These are phyloP conservation scores for Zosterops lateralis DNA, from an alignment of 2,113 vertebrate genomes.

Conservation along the genomic window DNA sequence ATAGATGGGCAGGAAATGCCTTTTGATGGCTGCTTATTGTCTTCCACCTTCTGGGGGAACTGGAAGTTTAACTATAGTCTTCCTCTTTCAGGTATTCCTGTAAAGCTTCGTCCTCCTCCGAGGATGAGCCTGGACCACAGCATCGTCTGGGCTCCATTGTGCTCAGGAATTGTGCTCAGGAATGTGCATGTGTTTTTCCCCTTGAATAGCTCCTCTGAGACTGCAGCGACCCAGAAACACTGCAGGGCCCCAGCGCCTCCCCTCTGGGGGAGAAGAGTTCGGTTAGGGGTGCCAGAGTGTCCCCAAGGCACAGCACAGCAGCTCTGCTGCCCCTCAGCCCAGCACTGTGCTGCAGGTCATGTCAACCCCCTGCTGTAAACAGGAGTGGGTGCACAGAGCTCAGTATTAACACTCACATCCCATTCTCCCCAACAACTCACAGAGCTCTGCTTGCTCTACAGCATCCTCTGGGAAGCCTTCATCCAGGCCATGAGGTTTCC, in stretches of 20 bases:
- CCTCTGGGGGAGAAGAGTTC: not conserved
- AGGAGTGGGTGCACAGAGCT: not conserved
- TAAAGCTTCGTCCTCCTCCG: not conserved
- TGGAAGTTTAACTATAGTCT: constrained; percentile 55
- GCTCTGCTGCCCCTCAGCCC: not conserved
- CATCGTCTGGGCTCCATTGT: not conserved
- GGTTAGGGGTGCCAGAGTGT: not conserved
- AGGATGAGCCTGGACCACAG: constrained; percentile 50
- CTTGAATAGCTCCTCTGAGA: constrained; percentile 33
- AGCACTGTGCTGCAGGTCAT: not conserved
- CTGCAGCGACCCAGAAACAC: not conserved
- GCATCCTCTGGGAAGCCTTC: not conserved
- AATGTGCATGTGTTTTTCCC: constrained; percentile 33
- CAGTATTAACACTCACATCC: not conserved
- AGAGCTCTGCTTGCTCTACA: not conserved
- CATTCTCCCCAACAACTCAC: too few relatives aligned
- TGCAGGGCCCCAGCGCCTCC: not conserved
- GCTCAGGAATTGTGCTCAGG: constrained; percentile 40
- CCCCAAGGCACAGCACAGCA: not conserved
- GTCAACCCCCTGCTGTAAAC: not conserved
- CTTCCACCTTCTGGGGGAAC: constrained; percentile 54
- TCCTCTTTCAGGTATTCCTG: constrained; percentile 50
- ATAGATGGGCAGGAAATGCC: constrained; percentile 54
- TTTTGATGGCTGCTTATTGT: constrained; percentile 43
- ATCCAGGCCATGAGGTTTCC: fast-evolving